phyloP scores from a whole-genome alignment of 2,797 vertebrate genomes.

The Distichodus sexfasciatus region DNA sequence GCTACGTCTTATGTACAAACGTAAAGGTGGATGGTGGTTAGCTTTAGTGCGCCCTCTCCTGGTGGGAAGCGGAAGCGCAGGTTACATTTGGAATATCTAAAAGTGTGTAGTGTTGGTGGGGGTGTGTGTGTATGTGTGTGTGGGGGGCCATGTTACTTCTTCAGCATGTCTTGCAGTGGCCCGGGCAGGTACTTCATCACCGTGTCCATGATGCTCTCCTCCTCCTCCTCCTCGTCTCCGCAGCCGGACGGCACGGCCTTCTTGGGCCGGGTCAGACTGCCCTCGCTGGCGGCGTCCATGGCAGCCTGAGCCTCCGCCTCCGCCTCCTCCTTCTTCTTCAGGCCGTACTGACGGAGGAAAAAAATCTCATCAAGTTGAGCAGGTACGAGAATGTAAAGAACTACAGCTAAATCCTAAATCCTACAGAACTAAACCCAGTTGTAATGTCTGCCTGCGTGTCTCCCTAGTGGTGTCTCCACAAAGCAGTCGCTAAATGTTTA shows the following conservation, averaged over 20 bases:
- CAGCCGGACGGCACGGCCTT: constrained; percentile 92
- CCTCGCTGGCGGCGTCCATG: constrained; percentile 84
- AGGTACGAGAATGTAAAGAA: too few relatives aligned
- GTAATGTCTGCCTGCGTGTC: too few relatives aligned
- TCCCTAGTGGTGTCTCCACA: too few relatives aligned
- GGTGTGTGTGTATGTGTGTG: background rate
- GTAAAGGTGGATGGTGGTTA: constrained; percentile 52
- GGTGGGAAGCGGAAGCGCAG: constrained; percentile 24
- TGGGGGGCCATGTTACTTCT: constrained; percentile 78
- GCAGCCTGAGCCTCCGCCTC: constrained; percentile 92
- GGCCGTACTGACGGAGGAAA: constrained; percentile 75
- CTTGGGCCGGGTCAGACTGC: constrained; percentile 93
- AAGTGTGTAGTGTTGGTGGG: too few relatives aligned
- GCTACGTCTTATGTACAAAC: constrained; percentile 54
- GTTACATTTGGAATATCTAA: constrained; percentile 30
- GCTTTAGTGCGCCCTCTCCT: constrained; percentile 41
- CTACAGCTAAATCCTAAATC: too few relatives aligned
- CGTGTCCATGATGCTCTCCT: constrained; percentile 95
- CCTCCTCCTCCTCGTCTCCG: constrained; percentile 89
- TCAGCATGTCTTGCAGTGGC: constrained; percentile 97
- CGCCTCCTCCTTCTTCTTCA: constrained; percentile 94
- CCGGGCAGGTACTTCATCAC: constrained; percentile 98
- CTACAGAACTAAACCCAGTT: too few relatives aligned
- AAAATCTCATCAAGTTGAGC: too few relatives aligned
- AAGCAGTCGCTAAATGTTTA: too few relatives aligned